phyloP scores from a whole-genome alignment of 2,888 invertebrate species.

The Cremastinae sp. region DNA sequence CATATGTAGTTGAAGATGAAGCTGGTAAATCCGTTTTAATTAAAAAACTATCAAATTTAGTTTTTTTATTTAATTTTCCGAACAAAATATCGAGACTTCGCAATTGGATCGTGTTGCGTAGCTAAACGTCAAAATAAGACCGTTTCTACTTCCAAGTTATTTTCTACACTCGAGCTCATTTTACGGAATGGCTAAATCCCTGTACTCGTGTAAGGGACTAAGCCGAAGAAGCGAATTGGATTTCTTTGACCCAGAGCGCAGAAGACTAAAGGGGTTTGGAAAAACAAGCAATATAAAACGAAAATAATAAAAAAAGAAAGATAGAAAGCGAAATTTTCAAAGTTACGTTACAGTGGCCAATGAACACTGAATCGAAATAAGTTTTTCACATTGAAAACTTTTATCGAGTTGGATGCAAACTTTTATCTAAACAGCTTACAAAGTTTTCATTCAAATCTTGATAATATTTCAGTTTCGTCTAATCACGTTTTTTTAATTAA shows the following conservation, averaged over 20 bases:
- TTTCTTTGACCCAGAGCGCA: slow-evolving; percentile 29
- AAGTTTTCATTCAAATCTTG: no score
- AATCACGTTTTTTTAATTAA: no score
- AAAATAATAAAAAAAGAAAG: neutral
- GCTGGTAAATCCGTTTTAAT: no score
- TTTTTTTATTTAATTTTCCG: no score
- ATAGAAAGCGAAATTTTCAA: slow-evolving; percentile 21
- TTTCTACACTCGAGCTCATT: slow-evolving; percentile 27
- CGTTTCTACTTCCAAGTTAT: slow-evolving; percentile 5
- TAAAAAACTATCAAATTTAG: no score
- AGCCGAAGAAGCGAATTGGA: slow-evolving; percentile 47
- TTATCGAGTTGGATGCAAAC: no score
- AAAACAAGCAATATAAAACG: slow-evolving; percentile 3
- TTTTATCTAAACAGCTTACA: no score
- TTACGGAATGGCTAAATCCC: slow-evolving; percentile 23
- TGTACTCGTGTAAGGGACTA: slow-evolving; percentile 23
- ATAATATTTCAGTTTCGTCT: no score
- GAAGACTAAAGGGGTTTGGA: neutral
- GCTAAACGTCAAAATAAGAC: slow-evolving; percentile 6
- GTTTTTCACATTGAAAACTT: slow-evolving; percentile 6
- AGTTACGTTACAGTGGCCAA: slow-evolving; percentile 40
- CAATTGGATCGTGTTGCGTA: neutral
- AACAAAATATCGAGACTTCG: no score
- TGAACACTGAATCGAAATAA: neutral
- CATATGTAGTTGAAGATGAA: no score